phyloP scores from a whole-genome alignment of 2,888 invertebrate species.

The Calephelis perditalis region DNA sequence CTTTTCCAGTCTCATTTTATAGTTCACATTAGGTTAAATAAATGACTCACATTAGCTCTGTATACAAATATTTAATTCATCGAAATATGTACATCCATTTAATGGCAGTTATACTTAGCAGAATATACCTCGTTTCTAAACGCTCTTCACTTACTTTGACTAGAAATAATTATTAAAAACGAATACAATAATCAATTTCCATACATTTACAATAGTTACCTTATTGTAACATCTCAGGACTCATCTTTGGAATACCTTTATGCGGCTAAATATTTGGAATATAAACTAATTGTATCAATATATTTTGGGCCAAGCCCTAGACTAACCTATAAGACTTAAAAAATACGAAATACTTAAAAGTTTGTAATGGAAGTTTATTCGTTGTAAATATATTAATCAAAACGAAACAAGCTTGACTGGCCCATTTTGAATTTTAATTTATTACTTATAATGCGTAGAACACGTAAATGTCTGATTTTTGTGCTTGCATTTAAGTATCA shows the following conservation, averaged over 20 bases:
- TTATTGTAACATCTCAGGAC: not conserved
- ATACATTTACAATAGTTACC: not conserved
- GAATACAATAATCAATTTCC: not conserved
- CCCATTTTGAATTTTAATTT: not conserved
- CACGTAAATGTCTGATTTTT: too few relatives aligned
- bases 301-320: too few relatives aligned
- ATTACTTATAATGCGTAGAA: too few relatives aligned
- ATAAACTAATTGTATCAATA: too few relatives aligned
- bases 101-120: conserved; percentile 2
- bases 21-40: not conserved
- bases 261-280: too few relatives aligned
- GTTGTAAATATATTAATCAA: not conserved
- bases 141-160: not conserved
- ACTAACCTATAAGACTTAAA: too few relatives aligned
- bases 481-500: too few relatives aligned
- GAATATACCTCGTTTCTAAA: conserved; percentile 1
- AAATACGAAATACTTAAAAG: too few relatives aligned
- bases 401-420: not conserved
- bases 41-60: not conserved
- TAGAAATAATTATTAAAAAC: conserved; percentile 1
- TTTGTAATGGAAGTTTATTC: too few relatives aligned
- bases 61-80: not conserved
- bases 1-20: too few relatives aligned
- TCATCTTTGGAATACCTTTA: not conserved
- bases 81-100: conserved; percentile 6